Evolutionary conservation across 2,113 vertebrate genomes (phyloP).

Genomic region (Grus americana): DNA sequence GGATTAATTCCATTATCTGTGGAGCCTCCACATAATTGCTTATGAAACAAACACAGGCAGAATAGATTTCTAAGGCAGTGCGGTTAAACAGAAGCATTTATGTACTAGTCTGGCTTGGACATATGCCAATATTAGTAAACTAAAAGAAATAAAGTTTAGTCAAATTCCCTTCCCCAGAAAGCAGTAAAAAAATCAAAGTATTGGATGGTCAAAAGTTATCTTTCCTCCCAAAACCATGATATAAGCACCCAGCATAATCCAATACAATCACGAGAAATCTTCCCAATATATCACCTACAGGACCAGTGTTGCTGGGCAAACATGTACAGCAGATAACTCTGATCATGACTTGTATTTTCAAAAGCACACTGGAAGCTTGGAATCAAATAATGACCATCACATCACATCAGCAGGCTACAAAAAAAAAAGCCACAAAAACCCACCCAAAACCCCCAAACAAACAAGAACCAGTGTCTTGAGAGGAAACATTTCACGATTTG

Average conservation of each 20-base stretch:
- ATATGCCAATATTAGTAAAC: neutral
- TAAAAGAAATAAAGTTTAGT: neutral
- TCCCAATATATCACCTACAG: neutral
- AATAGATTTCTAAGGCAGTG: neutral
- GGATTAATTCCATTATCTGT: neutral
- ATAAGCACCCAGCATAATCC: neutral
- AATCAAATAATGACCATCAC: neutral
- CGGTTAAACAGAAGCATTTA: neutral
- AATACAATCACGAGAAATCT: neutral
- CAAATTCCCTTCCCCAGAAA: neutral
- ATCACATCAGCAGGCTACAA: neutral
- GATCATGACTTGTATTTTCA: neutral
- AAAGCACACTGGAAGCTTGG: neutral
- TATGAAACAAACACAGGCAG: neutral
- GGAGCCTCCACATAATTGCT: neutral
- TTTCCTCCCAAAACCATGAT: neutral
- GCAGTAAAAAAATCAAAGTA: neutral
- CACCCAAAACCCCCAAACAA: too few relatives aligned
- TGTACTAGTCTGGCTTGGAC: neutral
- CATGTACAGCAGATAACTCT: neutral
- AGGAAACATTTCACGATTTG: neutral
- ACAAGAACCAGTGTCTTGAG: neutral
- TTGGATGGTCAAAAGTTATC: neutral
- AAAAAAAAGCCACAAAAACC: too few relatives aligned
- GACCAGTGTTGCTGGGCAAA: neutral